These are phyloP conservation scores for Phyllotis vaccarum DNA, from an alignment of 2,797 vertebrate species.

Conservation along the genomic window DNA sequence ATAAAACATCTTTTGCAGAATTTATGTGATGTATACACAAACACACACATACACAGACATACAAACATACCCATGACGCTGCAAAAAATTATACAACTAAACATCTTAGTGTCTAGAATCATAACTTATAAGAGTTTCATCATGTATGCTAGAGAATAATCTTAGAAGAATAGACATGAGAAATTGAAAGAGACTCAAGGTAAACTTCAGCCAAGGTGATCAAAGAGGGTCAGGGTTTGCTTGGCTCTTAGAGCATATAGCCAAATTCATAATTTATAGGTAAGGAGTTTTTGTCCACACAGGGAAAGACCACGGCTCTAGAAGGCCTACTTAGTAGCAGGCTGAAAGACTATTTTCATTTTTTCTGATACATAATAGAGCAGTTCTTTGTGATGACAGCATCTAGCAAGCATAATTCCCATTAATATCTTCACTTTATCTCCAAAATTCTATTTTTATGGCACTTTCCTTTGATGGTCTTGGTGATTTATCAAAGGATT, in stretches of 20 bases:
- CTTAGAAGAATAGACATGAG: neutral
- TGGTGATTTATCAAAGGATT: constrained; percentile 2
- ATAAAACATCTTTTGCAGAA: neutral
- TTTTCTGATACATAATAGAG: neutral
- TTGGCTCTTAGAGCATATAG: neutral
- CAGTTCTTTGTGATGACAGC: neutral
- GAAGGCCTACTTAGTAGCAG: neutral
- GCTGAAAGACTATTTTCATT: neutral
- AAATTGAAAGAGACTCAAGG: neutral
- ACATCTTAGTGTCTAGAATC: neutral
- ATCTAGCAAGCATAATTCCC: neutral
- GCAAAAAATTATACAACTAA: neutral
- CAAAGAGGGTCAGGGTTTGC: neutral
- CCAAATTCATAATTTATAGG: neutral
- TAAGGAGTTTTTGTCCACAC: neutral
- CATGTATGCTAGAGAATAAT: neutral
- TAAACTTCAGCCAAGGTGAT: neutral
- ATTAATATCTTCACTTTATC: neutral
- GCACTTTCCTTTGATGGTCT: neutral
- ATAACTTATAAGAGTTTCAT: neutral
- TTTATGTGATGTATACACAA: neutral
- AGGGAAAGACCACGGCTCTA: neutral
- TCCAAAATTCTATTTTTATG: neutral
- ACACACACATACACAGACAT: neutral
- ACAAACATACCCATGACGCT: neutral